A percentile compares a stretch with the other conserved stretches of the same genome.
Conservation (phyloP, 2,888 invertebrate genomes). For the Lepidonotus clava region DNA sequence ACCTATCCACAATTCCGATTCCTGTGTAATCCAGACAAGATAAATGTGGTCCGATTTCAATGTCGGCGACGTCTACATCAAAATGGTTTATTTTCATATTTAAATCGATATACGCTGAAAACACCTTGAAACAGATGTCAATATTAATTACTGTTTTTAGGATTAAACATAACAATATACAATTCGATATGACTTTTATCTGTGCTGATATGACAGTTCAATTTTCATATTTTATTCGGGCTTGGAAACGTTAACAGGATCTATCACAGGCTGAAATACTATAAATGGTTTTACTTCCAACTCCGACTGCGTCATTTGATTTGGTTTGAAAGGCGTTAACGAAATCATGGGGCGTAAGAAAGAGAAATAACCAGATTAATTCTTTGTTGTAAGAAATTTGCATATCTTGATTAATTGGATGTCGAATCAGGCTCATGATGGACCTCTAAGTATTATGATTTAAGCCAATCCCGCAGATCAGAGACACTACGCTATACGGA, state of each 20-base stretch:
- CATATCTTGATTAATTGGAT: neutral
- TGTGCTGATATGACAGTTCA: too few species aligned
- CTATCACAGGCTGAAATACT: neutral
- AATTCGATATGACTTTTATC: too few species aligned
- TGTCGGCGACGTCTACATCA: too few species aligned
- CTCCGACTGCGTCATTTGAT: neutral
- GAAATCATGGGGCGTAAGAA: neutral
- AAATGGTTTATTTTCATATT: too few species aligned
- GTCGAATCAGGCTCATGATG: neutral
- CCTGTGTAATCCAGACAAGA: too few species aligned
- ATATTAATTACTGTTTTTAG: too few species aligned
- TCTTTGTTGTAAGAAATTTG: neutral
- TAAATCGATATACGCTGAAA: too few species aligned
- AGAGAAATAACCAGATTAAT: neutral
- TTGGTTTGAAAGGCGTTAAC: neutral
- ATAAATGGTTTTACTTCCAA: neutral
- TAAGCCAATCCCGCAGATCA: neutral
- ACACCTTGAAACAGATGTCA: too few species aligned
- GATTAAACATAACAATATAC: too few species aligned
- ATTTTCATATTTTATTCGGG: too few species aligned
- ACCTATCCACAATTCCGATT: too few species aligned
- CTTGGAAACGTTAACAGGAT: neutral
- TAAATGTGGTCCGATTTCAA: too few species aligned
- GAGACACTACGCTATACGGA: neutral
- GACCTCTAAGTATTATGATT: neutral